Conservation (phyloP, 2,797 vertebrate species). For the Lates japonicus region DNA sequence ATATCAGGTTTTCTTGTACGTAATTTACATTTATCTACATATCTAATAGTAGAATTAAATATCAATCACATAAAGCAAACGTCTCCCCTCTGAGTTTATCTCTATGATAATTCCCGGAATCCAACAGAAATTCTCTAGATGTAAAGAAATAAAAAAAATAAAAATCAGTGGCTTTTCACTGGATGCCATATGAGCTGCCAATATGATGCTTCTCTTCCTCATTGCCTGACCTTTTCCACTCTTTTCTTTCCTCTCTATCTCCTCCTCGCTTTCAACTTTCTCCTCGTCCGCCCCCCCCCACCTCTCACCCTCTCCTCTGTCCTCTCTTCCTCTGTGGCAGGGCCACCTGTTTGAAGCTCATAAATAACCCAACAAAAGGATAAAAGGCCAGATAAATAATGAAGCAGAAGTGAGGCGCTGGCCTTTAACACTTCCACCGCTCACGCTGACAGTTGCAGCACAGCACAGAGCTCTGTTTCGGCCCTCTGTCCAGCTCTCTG, state of each 20-base stretch:
- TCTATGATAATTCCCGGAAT: too few relatives aligned
- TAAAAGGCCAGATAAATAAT: constrained; percentile 75
- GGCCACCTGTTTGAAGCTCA: constrained; percentile 67
- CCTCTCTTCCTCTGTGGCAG: constrained; percentile 11
- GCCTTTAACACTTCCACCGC: constrained; percentile 44
- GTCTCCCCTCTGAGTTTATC: too few relatives aligned
- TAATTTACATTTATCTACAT: too few relatives aligned
- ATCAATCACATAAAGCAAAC: too few relatives aligned
- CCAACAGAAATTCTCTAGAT: too few relatives aligned
- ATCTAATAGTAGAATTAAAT: too few relatives aligned
- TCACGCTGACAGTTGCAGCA: constrained; percentile 24
- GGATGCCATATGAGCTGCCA: not conserved
- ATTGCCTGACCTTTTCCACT: constrained; percentile 5
- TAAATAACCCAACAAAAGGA: constrained; percentile 71
- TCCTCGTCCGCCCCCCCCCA: constrained; percentile 6
- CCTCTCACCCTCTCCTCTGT: not conserved
- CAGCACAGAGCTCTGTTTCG: not conserved
- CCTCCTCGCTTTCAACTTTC: not conserved
- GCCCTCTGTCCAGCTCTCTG: not conserved
- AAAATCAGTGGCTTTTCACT: not conserved
- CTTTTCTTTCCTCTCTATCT: not conserved
- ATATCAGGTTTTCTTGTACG: too few relatives aligned
- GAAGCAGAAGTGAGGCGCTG: constrained; percentile 48
- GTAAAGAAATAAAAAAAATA: too few relatives aligned
- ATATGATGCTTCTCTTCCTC: not conserved